Evolutionary conservation across 2,888 invertebrate genomes (phyloP).

Genomic region (Brachyopa scutellaris): DNA sequence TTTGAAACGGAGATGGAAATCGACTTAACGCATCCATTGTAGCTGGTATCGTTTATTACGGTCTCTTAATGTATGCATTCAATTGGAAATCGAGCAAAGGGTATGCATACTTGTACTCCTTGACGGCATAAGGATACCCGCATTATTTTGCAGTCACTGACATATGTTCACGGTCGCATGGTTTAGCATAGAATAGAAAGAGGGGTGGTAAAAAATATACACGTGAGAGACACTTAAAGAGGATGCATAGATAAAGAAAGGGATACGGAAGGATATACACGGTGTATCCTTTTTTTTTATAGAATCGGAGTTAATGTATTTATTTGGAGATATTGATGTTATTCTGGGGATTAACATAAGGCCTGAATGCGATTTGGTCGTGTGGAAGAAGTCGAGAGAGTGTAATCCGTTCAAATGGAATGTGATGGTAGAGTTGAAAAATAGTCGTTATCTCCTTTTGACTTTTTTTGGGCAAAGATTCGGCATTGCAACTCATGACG

Average conservation of each 20-base stretch:
- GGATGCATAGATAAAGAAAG: slow-evolving; percentile 45
- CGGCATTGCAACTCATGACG: too few relatives aligned
- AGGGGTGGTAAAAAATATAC: slow-evolving; percentile 27
- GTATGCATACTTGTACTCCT: too few relatives aligned
- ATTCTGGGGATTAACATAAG: slow-evolving; percentile 48
- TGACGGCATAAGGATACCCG: slow-evolving; percentile 36
- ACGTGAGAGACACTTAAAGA: slow-evolving; percentile 49
- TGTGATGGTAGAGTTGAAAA: too few relatives aligned
- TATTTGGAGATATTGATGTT: slow-evolving; percentile 59
- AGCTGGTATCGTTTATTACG: slow-evolving; percentile 60
- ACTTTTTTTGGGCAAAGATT: too few relatives aligned
- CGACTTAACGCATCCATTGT: slow-evolving; percentile 68
- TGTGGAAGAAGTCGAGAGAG: slow-evolving; percentile 54
- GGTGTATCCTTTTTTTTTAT: slow-evolving; percentile 25
- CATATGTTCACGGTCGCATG: slow-evolving; percentile 70
- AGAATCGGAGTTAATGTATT: slow-evolving; percentile 57
- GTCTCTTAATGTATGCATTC: slow-evolving; percentile 67
- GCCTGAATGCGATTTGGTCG: slow-evolving; percentile 43
- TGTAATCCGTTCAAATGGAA: slow-evolving; percentile 8
- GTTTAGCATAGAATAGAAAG: slow-evolving; percentile 35
- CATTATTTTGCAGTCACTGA: slow-evolving; percentile 68
- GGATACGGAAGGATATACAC: slow-evolving; percentile 20
- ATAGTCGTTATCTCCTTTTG: too few relatives aligned
- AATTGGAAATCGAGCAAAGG: slow-evolving; percentile 64
- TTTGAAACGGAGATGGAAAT: slow-evolving; percentile 61